Conservation (phyloP, 2,113 vertebrate species). For the Daubentonia madagascariensis region DNA sequence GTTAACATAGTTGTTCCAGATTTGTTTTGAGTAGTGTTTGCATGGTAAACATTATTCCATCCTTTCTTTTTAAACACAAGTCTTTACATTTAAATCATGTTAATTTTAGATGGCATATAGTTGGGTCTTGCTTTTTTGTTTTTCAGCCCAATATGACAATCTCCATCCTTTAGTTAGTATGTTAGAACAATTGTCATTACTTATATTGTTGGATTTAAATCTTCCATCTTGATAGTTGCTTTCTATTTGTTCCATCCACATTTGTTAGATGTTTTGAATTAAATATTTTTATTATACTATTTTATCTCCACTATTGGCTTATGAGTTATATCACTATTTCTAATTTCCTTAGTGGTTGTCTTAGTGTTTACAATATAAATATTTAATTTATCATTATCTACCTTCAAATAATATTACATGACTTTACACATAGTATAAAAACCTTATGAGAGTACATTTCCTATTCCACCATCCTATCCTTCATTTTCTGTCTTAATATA, state of each 20-base stretch:
- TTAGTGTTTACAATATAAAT: neutral
- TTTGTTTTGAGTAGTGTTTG: neutral
- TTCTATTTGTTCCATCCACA: neutral
- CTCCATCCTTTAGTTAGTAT: neutral
- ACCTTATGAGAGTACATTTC: neutral
- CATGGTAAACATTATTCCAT: neutral
- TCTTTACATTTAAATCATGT: neutral
- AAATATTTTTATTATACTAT: neutral
- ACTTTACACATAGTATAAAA: neutral
- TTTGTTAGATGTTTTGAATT: neutral
- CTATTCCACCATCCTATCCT: neutral
- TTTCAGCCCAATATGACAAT: neutral
- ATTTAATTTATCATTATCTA: neutral
- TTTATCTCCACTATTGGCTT: neutral
- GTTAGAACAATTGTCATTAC: neutral
- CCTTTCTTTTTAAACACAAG: neutral
- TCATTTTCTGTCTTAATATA: neutral
- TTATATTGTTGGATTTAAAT: neutral
- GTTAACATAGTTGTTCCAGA: neutral
- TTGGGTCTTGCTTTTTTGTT: neutral
- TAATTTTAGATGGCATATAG: neutral
- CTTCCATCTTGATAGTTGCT: neutral
- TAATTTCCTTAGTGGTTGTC: neutral
- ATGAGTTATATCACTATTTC: neutral
- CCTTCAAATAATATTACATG: neutral